Conservation (phyloP, 2,797 vertebrate species). For the Tokudaia muenninki region DNA sequence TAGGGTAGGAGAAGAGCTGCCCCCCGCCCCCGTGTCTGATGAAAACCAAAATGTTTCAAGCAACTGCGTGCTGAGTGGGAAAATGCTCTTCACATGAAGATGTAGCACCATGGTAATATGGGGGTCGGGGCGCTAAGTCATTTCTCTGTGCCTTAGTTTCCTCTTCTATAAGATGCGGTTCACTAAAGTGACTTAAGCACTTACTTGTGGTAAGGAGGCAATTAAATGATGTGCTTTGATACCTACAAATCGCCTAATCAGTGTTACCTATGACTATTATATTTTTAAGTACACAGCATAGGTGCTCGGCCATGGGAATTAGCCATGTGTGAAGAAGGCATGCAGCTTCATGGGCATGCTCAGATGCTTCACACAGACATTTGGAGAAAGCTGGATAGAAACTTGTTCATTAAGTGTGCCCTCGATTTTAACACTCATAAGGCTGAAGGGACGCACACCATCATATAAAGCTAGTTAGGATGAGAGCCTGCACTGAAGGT, state of each 20-base stretch:
- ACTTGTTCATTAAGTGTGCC: conserved; percentile 71
- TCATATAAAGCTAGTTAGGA: conserved; percentile 56
- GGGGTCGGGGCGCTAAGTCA: fast-evolving
- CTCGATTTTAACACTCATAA: conserved; percentile 77
- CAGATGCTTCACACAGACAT: conserved; percentile 61
- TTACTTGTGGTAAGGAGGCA: background rate
- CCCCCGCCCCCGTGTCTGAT: background rate
- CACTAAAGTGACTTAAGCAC: background rate
- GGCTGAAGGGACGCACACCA: conserved; percentile 58
- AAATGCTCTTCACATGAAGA: background rate
- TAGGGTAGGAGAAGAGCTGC: background rate
- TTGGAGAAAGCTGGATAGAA: conserved; percentile 64
- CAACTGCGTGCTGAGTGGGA: background rate
- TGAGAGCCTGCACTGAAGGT: conserved; percentile 42
- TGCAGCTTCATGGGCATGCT: conserved; percentile 24
- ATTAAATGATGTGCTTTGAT: background rate
- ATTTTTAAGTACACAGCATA: background rate
- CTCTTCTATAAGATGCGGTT: background rate
- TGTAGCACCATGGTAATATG: background rate
- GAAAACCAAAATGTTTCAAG: background rate
- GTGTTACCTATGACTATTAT: background rate
- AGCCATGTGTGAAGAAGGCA: background rate
- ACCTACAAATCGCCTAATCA: background rate
- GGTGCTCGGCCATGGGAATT: background rate
- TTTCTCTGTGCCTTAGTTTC: background rate